Evolutionary conservation across 2,113 vertebrate species (phyloP).

Genomic region (Prionailurus bengalensis): DNA sequence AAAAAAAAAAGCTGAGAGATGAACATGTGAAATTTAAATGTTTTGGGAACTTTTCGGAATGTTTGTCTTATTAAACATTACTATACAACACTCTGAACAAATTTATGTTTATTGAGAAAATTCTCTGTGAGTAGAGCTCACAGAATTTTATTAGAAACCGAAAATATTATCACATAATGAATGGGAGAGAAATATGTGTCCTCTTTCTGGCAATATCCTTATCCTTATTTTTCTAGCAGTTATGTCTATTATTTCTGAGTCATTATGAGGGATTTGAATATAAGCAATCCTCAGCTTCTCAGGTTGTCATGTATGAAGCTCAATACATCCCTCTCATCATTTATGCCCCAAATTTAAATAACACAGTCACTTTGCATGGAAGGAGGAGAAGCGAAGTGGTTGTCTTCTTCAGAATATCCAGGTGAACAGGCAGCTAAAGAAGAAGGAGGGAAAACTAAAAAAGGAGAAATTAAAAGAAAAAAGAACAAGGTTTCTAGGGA

Average conservation of each 20-base stretch:
- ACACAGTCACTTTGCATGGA: neutral
- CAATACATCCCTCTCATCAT: neutral
- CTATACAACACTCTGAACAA: neutral
- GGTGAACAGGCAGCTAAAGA: neutral
- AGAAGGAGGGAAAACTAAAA: neutral
- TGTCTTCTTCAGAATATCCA: neutral
- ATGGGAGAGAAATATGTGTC: neutral
- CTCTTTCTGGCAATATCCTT: neutral
- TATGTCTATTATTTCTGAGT: neutral
- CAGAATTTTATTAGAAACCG: neutral
- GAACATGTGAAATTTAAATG: neutral
- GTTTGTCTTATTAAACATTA: neutral
- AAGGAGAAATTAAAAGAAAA: neutral
- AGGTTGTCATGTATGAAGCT: neutral
- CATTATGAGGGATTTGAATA: neutral
- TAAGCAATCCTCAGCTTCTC: neutral
- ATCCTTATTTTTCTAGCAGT: neutral
- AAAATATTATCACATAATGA: neutral
- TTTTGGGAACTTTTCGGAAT: neutral
- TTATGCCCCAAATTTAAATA: neutral
- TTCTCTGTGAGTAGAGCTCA: neutral
- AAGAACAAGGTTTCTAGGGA: neutral
- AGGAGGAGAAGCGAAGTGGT: neutral
- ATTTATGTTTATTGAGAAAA: neutral
- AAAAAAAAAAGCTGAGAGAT: neutral